Evolutionary conservation across 1,140 invertebrate species (phyloP).

Genomic region (Micrasema minimum): DNA sequence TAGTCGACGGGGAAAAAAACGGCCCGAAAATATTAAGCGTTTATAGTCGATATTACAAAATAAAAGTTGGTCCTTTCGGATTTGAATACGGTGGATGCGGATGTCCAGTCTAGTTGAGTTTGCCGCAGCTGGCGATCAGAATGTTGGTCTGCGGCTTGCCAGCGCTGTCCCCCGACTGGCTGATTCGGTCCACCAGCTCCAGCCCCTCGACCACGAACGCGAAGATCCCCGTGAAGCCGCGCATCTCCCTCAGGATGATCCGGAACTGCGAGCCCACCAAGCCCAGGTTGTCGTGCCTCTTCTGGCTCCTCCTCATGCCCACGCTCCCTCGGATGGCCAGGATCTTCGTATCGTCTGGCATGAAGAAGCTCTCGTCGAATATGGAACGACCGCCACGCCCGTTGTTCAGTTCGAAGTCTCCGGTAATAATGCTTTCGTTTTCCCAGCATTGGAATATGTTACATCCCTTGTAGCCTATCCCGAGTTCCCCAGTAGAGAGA

Average conservation of each 20-base stretch:
- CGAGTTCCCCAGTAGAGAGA: constrained; percentile 82
- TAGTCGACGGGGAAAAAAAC: constrained; percentile 28
- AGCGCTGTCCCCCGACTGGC: constrained; percentile 78
- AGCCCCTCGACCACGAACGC: constrained; percentile 84
- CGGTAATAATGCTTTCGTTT: constrained; percentile 82
- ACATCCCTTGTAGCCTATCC: constrained; percentile 83
- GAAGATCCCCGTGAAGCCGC: constrained; percentile 85
- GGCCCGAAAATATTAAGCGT: constrained; percentile 20
- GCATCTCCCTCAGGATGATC: constrained; percentile 82
- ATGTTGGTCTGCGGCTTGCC: constrained; percentile 82
- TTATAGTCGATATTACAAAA: constrained; percentile 38
- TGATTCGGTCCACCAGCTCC: constrained; percentile 83
- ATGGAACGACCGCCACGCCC: constrained; percentile 82
- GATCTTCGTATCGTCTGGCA: constrained; percentile 84
- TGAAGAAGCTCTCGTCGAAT: constrained; percentile 81
- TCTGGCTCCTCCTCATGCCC: constrained; percentile 85
- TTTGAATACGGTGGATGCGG: constrained; percentile 28
- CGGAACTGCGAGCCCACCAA: constrained; percentile 88
- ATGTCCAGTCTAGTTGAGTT: constrained; percentile 60
- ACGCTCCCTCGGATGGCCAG: constrained; percentile 80
- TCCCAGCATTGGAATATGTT: constrained; percentile 85
- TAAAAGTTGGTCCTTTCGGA: constrained; percentile 46
- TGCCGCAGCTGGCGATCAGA: constrained; percentile 80
- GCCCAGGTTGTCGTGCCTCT: constrained; percentile 81
- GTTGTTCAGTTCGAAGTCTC: constrained; percentile 85